Evolutionary conservation across 2,888 invertebrate species (phyloP).

Genomic region (Calameuta pallipes): DNA sequence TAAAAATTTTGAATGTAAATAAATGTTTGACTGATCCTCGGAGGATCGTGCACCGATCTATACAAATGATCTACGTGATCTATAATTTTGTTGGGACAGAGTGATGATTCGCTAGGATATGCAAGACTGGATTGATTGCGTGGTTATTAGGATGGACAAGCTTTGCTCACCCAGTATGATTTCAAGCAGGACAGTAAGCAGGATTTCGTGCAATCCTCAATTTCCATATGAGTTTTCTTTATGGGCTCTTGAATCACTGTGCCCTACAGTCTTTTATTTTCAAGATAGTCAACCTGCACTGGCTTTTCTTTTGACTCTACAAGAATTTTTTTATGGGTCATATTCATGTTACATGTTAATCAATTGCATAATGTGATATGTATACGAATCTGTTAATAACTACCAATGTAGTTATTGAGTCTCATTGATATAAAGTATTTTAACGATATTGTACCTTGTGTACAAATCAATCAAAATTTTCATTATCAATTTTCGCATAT

Average conservation of each 20-base stretch:
- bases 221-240: background rate
- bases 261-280: background rate
- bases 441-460: background rate
- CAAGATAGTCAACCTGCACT: background rate
- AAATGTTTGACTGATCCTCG: background rate
- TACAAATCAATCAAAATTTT: background rate
- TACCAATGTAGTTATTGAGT: background rate
- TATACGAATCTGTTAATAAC: background rate
- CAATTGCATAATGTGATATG: background rate
- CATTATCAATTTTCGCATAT: background rate
- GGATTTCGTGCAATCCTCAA: conserved; percentile 1
- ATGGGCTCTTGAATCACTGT: background rate
- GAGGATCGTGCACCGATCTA: background rate
- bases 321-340: background rate
- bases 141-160: background rate
- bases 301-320: background rate
- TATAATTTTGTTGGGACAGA: conserved; percentile 10
- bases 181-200: conserved; percentile 10
- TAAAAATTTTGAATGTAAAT: conserved; percentile 8
- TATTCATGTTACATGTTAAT: background rate
- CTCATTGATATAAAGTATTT: background rate
- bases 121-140: conserved; percentile 27
- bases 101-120: conserved; percentile 34
- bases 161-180: conserved; percentile 9
- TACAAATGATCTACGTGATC: background rate